phyloP scores from a whole-genome alignment of 1,140 invertebrate species.

The Plutomurus gul region DNA sequence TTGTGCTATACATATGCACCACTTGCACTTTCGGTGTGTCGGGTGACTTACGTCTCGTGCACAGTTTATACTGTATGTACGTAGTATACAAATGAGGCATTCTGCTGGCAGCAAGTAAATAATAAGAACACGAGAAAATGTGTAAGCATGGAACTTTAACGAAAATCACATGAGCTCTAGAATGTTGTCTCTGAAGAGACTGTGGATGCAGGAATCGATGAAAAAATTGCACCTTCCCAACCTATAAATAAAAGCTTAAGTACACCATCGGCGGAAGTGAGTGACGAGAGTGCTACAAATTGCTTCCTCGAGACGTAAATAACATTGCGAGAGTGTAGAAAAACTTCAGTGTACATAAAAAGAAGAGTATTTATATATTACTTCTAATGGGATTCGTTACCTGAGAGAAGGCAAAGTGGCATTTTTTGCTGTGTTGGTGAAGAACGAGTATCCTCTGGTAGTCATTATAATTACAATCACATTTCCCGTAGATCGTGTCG shows the following conservation, averaged over 20 bases:
- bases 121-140: too few relatives aligned
- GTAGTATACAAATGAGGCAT: too few relatives aligned
- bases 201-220: background rate
- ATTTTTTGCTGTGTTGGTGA: background rate
- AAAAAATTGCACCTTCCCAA: slow-evolving; percentile 9
- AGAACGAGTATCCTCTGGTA: slow-evolving; percentile 27
- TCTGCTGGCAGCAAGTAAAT: too few relatives aligned
- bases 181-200: too few relatives aligned
- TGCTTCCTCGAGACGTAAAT: background rate
- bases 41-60: too few relatives aligned
- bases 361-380: background rate
- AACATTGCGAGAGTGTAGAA: background rate
- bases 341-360: background rate
- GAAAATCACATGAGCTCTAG: background rate
- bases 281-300: background rate
- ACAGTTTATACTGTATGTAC: too few relatives aligned
- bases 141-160: too few relatives aligned
- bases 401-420: slow-evolving; percentile 36
- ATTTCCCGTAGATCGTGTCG: slow-evolving; percentile 36
- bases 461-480: slow-evolving; percentile 45
- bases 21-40: too few relatives aligned
- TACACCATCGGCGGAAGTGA: background rate
- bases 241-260: slow-evolving; percentile 27
- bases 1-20: too few relatives aligned
- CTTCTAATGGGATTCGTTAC: slow-evolving; percentile 1